A percentile compares a stretch with the other conserved stretches of the same genome.
phyloP scores from a whole-genome alignment of 2,888 invertebrate genomes.

The Actias luna region DNA sequence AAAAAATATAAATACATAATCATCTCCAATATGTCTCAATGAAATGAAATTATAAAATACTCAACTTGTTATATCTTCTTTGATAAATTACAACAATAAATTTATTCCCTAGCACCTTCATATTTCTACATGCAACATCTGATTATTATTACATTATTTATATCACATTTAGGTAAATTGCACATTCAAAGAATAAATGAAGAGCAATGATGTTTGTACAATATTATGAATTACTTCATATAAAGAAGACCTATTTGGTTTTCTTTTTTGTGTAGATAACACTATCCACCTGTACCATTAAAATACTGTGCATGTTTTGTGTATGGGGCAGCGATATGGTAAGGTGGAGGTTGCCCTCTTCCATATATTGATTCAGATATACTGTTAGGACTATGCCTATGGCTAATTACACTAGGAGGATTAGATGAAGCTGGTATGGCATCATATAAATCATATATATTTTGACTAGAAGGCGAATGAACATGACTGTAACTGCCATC shows the following conservation, averaged over 20 bases:
- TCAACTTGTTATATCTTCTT: constrained; percentile 23
- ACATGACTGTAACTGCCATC: constrained; percentile 75
- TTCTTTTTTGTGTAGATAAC: constrained; percentile 38
- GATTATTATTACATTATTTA: constrained; percentile 51
- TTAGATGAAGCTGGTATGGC: constrained; percentile 67
- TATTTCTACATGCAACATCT: constrained; percentile 50
- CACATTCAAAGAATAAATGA: constrained; percentile 65
- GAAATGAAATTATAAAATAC: constrained; percentile 25
- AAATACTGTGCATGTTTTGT: constrained; percentile 90
- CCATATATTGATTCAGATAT: constrained; percentile 62
- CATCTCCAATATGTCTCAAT: constrained; percentile 36
- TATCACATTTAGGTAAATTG: constrained; percentile 75
- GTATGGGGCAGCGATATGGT: constrained; percentile 91
- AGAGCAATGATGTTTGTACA: constrained; percentile 34
- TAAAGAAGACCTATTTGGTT: constrained; percentile 41
- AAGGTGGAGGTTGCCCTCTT: constrained; percentile 87
- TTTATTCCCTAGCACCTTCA: constrained; percentile 74
- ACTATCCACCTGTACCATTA: constrained; percentile 78
- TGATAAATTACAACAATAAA: constrained; percentile 30
- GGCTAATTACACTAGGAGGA: constrained; percentile 63
- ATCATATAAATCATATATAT: constrained; percentile 76
- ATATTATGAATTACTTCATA: constrained; percentile 45
- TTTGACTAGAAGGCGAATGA: constrained; percentile 70
- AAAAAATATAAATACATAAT: constrained; percentile 29
- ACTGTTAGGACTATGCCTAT: constrained; percentile 68